Evolutionary conservation across 1,140 invertebrate species (phyloP).

Genomic region (Drosophila persimilis): DNA sequence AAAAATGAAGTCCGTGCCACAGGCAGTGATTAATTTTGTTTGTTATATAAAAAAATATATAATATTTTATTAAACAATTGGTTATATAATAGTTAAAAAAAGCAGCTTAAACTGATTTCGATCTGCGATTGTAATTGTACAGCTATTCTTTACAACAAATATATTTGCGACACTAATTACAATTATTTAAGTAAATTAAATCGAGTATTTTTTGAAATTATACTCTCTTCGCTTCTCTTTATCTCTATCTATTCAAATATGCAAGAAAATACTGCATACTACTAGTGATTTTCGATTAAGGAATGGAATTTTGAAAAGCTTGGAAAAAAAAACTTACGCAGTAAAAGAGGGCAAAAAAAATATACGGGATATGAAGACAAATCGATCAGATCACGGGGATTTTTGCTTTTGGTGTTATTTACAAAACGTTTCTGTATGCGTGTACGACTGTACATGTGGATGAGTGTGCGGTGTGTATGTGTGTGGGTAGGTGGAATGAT

Average conservation of each 20-base stretch:
- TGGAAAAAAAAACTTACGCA: conserved; percentile 48
- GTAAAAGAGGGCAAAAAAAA: conserved; percentile 55
- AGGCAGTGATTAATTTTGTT: conserved; percentile 50
- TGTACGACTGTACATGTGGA: conserved; percentile 29
- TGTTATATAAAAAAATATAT: conserved; percentile 59
- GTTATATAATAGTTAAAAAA: conserved; percentile 60
- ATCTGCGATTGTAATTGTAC: conserved; percentile 50
- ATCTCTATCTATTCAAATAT: conserved; percentile 46
- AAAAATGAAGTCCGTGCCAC: conserved; percentile 40
- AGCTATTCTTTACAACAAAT: conserved; percentile 58
- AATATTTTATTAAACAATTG: conserved; percentile 60
- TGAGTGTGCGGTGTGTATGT: conserved; percentile 33
- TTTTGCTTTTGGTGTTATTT: conserved; percentile 64
- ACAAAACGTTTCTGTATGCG: conserved; percentile 55
- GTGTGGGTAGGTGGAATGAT: conserved; percentile 63
- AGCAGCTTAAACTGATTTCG: conserved; percentile 54
- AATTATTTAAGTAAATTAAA: conserved; percentile 54
- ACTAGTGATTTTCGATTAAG: conserved; percentile 38
- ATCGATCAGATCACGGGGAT: conserved; percentile 64
- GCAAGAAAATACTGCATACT: conserved; percentile 78
- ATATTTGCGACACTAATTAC: conserved; percentile 55
- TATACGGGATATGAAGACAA: conserved; percentile 61
- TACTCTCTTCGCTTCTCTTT: conserved; percentile 15
- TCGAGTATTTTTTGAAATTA: conserved; percentile 41
- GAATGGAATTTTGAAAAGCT: conserved; percentile 25